Base-by-base conservation (phyloP, 2,888 invertebrate genomes). In the Lottia gigantea region DNA sequence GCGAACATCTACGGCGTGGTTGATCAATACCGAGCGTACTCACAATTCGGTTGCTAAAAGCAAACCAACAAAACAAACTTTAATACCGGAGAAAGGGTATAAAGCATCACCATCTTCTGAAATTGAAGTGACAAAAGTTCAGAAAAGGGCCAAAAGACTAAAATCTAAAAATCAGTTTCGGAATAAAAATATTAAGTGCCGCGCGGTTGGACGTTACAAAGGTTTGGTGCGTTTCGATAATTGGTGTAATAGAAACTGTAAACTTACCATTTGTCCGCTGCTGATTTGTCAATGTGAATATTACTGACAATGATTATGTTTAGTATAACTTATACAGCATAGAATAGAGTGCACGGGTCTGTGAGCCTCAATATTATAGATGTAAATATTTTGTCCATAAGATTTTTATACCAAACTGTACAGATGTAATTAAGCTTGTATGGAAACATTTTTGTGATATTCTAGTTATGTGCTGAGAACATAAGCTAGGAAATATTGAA, bases 221-320 rank as follows among this genome's bases (percentile, higher is more conserved):
- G 76, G 75, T 2, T 55, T 74, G 25, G 16, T 31, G 12, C 72
- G 75, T 26, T 80, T 76, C 63, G 78, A 80, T 63, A 68, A 75
- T 14, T 80, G 79, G 79, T 80, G 79, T 49, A 55, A 67, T 1
- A 65, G 67, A 31, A 77, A 77, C 26, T 80, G 79, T 62, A 49
- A 64, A 12, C 70, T 68, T 11, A 62, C 73, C n/a, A 70, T 78
- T 66, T 78, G 77, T 70, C 78, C 78, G 2, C 70, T 75, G 0
- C 64, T 77, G 11, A 68, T 78, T 31, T 78, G 78, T 46, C 64
- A 67, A 15, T 78, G 78, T 71, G 66, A 71, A 40, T 8, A 40
- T 40, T 40, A 8, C 11, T 40, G 40, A 40, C 40, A 40, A 40
- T 40, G 40, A 40, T 8, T 40, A 8, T 40, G 11, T 3, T 40